These are phyloP conservation scores for Galeopterus variegatus DNA, from an alignment of 2,113 vertebrate species.

Conservation along the genomic window DNA sequence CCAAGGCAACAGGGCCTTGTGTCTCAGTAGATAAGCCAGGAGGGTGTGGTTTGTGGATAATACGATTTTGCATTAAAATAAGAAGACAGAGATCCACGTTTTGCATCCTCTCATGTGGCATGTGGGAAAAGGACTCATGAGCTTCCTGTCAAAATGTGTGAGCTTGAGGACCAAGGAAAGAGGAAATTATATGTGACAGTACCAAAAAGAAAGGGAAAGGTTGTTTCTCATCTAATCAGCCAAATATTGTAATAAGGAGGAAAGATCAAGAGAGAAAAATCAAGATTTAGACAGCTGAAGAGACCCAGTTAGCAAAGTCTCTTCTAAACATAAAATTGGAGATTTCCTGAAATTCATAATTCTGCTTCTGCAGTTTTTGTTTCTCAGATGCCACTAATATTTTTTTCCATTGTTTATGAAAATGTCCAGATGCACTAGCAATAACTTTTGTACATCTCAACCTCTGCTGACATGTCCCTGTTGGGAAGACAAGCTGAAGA, in stretches of 20 bases:
- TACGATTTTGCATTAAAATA: neutral
- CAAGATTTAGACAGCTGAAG: neutral
- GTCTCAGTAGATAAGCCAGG: neutral
- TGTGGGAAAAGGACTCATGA: neutral
- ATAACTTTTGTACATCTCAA: slow-evolving; percentile 52
- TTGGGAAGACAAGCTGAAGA: slow-evolving; percentile 59
- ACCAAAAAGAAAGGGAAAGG: neutral
- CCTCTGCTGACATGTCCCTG: slow-evolving; percentile 43
- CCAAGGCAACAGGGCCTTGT: neutral
- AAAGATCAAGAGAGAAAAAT: neutral
- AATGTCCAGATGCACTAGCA: slow-evolving; percentile 58
- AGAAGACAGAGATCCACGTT: neutral
- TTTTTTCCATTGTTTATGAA: slow-evolving; percentile 76
- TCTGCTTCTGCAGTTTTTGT: neutral
- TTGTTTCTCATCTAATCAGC: neutral
- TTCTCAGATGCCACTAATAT: slow-evolving; percentile 55
- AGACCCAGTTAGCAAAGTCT: neutral
- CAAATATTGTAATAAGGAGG: neutral
- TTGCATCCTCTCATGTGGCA: neutral
- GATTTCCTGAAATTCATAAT: slow-evolving; percentile 46
- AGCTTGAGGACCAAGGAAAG: neutral
- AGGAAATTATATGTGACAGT: neutral
- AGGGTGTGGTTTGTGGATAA: neutral
- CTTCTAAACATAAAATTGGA: neutral
- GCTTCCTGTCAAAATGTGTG: neutral